These are phyloP conservation scores for Drosophila aff. DNA, from an alignment of 1,140 invertebrate genomes.

Conservation along the genomic window DNA sequence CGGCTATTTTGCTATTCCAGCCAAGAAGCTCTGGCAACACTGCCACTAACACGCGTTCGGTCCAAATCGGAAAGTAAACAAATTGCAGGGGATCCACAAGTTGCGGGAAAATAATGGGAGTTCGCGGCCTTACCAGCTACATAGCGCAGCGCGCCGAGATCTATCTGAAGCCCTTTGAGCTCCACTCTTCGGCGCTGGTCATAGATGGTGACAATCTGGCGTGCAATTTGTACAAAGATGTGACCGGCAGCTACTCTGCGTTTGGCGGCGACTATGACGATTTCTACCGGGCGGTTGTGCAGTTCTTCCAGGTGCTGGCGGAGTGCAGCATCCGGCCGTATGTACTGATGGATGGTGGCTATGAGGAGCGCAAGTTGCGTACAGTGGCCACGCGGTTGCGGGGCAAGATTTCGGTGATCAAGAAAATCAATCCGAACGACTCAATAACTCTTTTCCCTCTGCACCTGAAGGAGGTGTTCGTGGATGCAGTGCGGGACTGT, in stretches of 20 bases:
- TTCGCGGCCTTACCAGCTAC: conserved; percentile 92
- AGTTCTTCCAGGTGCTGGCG: conserved; percentile 90
- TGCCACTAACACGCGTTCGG: conserved; percentile 45
- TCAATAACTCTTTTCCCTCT: conserved; percentile 88
- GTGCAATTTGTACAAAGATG: conserved; percentile 89
- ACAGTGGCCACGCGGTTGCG: conserved; percentile 89
- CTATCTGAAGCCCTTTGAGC: conserved; percentile 88
- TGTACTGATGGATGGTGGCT: conserved; percentile 94
- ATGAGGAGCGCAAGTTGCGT: conserved; percentile 90
- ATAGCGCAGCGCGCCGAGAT: conserved; percentile 89
- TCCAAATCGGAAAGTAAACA: conserved; percentile 42
- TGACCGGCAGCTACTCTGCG: conserved; percentile 88
- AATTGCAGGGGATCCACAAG: conserved; percentile 11
- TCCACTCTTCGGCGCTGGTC: conserved; percentile 90
- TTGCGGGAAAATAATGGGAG: conserved; percentile 88
- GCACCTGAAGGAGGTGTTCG: conserved; percentile 90
- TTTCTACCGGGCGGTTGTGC: conserved; percentile 87
- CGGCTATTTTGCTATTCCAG: too few relatives aligned
- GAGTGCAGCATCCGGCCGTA: conserved; percentile 90
- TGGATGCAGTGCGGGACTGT: conserved; percentile 88
- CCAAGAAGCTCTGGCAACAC: too few relatives aligned
- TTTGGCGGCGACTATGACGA: conserved; percentile 96
- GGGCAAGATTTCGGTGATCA: conserved; percentile 87
- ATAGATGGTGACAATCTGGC: conserved; percentile 94
- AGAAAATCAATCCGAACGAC: conserved; percentile 85